Conservation (phyloP, 2,797 vertebrate species). For the Lithobates pipiens region DNA sequence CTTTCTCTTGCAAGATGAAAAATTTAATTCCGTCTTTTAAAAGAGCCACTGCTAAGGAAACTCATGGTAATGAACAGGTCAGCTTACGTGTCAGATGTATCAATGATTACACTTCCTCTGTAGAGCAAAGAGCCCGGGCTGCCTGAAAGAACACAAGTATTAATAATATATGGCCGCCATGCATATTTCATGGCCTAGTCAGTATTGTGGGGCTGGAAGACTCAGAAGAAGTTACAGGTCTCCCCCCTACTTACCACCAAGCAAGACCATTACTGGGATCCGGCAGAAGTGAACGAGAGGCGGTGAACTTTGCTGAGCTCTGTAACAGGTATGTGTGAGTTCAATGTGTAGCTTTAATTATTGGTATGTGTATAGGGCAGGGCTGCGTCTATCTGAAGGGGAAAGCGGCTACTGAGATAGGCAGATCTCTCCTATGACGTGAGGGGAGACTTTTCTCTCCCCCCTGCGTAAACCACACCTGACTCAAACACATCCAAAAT, state of each 20-base stretch:
- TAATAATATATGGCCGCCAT: conserved; percentile 47
- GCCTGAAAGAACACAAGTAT: conserved; percentile 16
- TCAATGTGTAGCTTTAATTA: not conserved
- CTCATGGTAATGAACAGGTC: conserved; percentile 2
- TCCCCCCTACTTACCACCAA: conserved; percentile 9
- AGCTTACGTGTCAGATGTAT: conserved; percentile 9
- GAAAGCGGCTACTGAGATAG: too few relatives aligned
- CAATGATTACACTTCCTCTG: conserved; percentile 13
- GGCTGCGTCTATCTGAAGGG: not conserved
- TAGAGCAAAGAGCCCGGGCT: not conserved
- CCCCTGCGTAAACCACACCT: too few relatives aligned
- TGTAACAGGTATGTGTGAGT: conserved; percentile 27
- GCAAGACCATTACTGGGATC: not conserved
- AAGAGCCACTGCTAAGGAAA: conserved; percentile 12
- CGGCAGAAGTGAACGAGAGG: not conserved
- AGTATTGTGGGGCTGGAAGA: conserved; percentile 18
- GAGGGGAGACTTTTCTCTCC: too few relatives aligned
- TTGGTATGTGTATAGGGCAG: not conserved
- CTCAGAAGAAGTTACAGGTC: conserved; percentile 22
- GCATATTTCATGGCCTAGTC: conserved; percentile 44
- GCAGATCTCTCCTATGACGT: too few relatives aligned
- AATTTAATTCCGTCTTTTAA: not conserved
- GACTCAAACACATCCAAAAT: too few relatives aligned
- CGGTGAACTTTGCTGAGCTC: not conserved
- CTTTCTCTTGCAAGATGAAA: not conserved